Evolutionary conservation across 2,113 vertebrate genomes (phyloP).

Genomic region (Coptodon rendalli): DNA sequence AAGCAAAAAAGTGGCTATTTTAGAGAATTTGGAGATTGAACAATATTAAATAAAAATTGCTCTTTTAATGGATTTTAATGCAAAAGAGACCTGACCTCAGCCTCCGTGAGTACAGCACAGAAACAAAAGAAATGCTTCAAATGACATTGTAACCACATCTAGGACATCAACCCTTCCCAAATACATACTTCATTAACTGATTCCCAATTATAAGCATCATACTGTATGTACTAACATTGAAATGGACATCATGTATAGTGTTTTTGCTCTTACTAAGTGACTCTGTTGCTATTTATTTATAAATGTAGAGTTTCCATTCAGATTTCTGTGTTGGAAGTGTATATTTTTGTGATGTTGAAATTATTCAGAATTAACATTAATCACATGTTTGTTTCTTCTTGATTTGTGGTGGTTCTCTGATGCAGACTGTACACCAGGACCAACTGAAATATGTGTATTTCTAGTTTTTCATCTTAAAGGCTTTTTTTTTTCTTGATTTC

Average conservation of each 20-base stretch:
- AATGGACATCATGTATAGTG: conserved; percentile 33
- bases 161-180: not conserved
- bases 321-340: conserved; percentile 39
- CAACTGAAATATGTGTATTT: conserved; percentile 25
- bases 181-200: not conserved
- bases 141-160: not conserved
- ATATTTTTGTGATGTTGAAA: conserved; percentile 14
- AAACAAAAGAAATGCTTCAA: not conserved
- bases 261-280: conserved; percentile 30
- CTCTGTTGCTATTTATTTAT: conserved; percentile 66
- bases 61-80: not conserved
- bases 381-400: not conserved
- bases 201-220: not conserved
- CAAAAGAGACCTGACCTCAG: not conserved
- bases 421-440: conserved; percentile 20
- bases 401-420: not conserved
- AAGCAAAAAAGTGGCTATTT: not conserved
- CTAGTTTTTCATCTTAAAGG: not conserved
- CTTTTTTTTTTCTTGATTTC: not conserved
- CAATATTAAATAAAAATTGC: not conserved
- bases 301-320: conserved; percentile 20
- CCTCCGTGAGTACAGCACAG: not conserved
- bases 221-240: conserved; percentile 46
- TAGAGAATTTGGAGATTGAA: not conserved
- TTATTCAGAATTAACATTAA: not conserved